Base-by-base conservation (phyloP, 2,888 invertebrate species). In the Cheilosia variabilis region DNA sequence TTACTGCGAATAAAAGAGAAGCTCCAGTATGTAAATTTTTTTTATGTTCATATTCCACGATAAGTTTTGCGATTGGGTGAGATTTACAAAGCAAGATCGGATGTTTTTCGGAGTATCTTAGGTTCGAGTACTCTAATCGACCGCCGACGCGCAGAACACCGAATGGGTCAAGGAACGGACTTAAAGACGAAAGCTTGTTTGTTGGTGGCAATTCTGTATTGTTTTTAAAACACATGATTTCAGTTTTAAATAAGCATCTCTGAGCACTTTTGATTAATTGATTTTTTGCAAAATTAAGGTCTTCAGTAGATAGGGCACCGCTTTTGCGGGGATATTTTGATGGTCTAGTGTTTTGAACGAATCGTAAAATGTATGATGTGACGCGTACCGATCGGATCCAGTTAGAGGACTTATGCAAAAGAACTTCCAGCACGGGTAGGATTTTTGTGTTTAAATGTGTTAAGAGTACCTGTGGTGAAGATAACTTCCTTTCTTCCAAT, bases 31-130 rank as follows among this genome's bases (percentile, higher is more conserved):
- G 43, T 2, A 17, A 2, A 43, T 43, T n/a, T n/a, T 43, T 43
- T 43, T n/a, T 43, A 43, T 43, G 43, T 43, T 43, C 43, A 43
- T 43, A 43, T 6, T 43, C 43, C 4, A n/a, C n/a, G n/a, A 43
- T 55, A 1, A 63, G 63, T 34, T 52, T 55, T 0, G 63, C 19
- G 10, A 63, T 24, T 1, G 63, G 60, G 19, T 68, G 76, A 0
- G 52, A 57, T 68, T 68, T 68, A 10, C 50, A 17, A 6, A 76
- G 43, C 22, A 76, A 34, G n/a, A 68, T 68, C 4, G 60, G 60
- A 43, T 77, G 77, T n/a, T 77, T 77, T 53, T 53, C 31, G 19
- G 22, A 13, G n/a, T 73, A 72, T 1, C 37, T 34, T 10, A 68
- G 37, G 13, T 13, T 37, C 13, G 37, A 37, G 3, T 37, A 4